Percentiles rank a stretch among this genome's conserved stretches.
Conservation (phyloP, 2,113 vertebrate species). For the Corythornis cristatus region DNA sequence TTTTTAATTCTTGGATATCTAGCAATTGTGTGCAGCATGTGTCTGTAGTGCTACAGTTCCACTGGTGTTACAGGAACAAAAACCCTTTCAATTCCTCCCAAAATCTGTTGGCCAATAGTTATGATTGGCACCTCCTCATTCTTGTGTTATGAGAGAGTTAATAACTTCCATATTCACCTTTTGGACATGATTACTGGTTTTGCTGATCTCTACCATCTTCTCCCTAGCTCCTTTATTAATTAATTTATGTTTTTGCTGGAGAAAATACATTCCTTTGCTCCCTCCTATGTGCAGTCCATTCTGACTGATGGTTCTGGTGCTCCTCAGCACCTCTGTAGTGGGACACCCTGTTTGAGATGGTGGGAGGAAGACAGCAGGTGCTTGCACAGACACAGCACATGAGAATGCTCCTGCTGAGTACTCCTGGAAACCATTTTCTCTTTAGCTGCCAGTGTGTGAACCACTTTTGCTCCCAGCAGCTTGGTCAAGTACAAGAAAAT, state of each 20-base stretch:
- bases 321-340: background rate
- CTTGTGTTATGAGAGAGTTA: background rate
- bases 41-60: background rate
- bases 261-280: background rate
- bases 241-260: accelerated
- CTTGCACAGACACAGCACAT: background rate
- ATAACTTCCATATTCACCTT: background rate
- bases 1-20: too few relatives aligned
- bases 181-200: background rate
- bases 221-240: background rate
- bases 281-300: accelerated
- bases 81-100: background rate
- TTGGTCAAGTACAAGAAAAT: background rate
- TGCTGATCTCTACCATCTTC: background rate
- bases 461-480: background rate
- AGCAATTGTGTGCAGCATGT: background rate
- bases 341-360: accelerated
- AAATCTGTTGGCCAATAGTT: background rate
- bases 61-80: background rate
- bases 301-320: background rate
- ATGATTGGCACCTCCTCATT: background rate
- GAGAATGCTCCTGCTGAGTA: background rate
- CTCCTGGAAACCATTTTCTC: background rate
- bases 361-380: background rate
- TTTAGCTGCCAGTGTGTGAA: background rate